Conservation (phyloP, 2,888 invertebrate genomes). For the Agapostemon virescens region DNA sequence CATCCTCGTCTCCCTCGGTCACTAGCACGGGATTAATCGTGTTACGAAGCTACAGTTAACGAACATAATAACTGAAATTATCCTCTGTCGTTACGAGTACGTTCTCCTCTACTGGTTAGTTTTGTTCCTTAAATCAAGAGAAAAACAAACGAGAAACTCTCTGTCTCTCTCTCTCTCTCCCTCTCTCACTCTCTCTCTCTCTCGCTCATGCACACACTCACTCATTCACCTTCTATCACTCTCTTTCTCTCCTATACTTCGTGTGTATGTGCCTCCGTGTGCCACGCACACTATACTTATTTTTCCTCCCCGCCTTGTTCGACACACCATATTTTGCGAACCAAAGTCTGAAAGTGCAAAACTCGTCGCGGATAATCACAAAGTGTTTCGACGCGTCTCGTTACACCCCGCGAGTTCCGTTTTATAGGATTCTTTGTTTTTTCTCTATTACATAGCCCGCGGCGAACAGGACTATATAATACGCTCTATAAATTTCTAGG, state of each 20-base stretch:
- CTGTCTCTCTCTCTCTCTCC: neutral
- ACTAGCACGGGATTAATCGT: conserved; percentile 32
- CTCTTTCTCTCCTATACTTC: neutral
- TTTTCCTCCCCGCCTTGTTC: conserved; percentile 16
- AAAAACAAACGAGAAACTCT: conserved; percentile 6
- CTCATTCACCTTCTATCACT: too few species aligned
- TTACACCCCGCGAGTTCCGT: conserved; percentile 43
- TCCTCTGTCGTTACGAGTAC: conserved; percentile 54
- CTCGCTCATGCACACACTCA: too few species aligned
- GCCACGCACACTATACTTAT: neutral
- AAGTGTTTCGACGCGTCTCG: conserved; percentile 52
- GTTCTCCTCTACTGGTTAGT: conserved; percentile 36
- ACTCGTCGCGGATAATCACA: conserved; percentile 41
- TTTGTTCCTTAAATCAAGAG: conserved; percentile 23
- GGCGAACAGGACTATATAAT: conserved; percentile 54
- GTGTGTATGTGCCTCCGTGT: neutral
- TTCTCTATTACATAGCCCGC: conserved; percentile 54
- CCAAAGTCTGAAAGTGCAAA: conserved; percentile 54
- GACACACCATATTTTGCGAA: neutral
- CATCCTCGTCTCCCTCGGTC: conserved; percentile 4
- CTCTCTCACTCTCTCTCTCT: conserved; percentile 23
- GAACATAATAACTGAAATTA: conserved; percentile 55
- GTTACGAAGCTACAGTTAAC: conserved; percentile 61
- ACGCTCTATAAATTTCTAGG: conserved; percentile 67
- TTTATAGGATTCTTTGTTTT: too few species aligned